phyloP scores from a whole-genome alignment of 2,113 vertebrate species.

The Pseudolaguvia tuberculata region DNA sequence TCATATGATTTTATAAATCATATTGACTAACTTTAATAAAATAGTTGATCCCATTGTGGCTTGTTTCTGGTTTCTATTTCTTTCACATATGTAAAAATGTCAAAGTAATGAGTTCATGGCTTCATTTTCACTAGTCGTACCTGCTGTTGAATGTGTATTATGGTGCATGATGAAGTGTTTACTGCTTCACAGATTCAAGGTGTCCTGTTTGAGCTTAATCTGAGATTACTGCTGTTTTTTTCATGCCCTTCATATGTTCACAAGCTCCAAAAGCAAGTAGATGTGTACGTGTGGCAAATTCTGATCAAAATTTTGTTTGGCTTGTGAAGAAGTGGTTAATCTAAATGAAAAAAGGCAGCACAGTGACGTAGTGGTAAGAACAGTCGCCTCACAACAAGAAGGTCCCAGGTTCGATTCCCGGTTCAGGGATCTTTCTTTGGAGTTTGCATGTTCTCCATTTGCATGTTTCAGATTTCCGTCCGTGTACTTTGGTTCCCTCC shows the following conservation, averaged over 20 bases:
- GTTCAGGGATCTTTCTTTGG: no score
- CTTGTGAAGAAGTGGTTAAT: no score
- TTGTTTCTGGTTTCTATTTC: neutral
- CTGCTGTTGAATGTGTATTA: neutral
- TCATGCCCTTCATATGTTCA: no score
- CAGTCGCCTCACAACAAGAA: no score
- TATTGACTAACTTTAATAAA: slow-evolving; percentile 49
- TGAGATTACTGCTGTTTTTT: neutral
- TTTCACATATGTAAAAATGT: neutral
- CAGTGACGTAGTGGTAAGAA: no score
- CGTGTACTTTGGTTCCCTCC: no score
- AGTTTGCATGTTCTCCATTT: no score
- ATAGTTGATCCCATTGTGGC: neutral
- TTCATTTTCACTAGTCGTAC: neutral
- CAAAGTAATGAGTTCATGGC: no score
- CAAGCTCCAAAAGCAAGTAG: neutral
- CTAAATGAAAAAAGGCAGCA: no score
- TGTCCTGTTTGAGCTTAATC: neutral
- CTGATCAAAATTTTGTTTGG: no score
- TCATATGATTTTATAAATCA: slow-evolving; percentile 42
- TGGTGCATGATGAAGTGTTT: neutral
- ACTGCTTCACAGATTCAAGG: neutral
- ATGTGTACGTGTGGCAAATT: neutral
- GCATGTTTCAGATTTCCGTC: no score
- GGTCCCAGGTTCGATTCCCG: no score